phyloP scores from a whole-genome alignment of 2,888 invertebrate species.

The Belgica antarctica region DNA sequence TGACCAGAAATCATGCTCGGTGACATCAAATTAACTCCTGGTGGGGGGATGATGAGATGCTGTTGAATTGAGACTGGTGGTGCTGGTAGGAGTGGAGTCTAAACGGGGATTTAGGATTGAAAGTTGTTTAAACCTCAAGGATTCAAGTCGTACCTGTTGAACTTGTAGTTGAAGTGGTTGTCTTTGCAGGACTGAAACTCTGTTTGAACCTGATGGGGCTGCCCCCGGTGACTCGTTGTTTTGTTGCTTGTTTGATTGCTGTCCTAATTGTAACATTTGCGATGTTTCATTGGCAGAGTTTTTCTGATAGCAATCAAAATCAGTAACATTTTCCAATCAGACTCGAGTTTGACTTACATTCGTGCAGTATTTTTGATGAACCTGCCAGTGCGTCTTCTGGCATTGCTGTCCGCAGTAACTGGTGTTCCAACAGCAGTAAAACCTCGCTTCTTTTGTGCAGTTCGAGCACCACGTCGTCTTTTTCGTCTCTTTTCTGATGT shows the following conservation, averaged over 20 bases:
- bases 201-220: no score
- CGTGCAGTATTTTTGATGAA: slow-evolving; percentile 56
- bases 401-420: slow-evolving; percentile 89
- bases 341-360: slow-evolving; percentile 12
- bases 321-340: not conserved
- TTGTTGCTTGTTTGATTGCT: not conserved
- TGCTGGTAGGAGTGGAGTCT: not conserved
- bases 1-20: no score
- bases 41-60: no score
- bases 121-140: no score
- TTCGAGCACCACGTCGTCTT: slow-evolving; percentile 89
- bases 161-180: no score
- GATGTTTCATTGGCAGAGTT: not conserved
- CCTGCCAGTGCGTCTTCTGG: slow-evolving; percentile 81
- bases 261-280: no score
- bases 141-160: no score
- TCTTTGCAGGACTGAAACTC: no score
- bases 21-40: no score
- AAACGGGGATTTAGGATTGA: no score
- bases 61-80: not conserved
- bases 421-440: slow-evolving; percentile 96
- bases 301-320: slow-evolving; percentile 5
- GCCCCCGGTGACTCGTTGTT: not conserved
- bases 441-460: slow-evolving; percentile 83
- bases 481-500: slow-evolving; percentile 66